Evolutionary conservation across 2,113 vertebrate genomes (phyloP), one percentile per base, ranked within the genome.

Genomic region (Gadus macrocephalus): DNA sequence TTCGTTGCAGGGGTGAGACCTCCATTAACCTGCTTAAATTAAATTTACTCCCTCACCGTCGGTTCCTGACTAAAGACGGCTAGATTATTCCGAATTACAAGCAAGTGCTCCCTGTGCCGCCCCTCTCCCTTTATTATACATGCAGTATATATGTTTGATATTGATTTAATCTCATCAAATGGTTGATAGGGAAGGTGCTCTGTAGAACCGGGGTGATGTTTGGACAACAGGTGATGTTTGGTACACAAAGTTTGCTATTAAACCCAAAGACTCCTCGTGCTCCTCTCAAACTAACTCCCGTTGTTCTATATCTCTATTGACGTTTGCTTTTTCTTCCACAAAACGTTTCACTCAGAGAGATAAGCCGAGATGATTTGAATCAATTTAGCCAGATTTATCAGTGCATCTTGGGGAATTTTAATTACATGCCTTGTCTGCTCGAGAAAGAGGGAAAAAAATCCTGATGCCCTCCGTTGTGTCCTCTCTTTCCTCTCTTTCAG

Each of bases 351-450:
- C 15, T n/a, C 74, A 81, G 81, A 71, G 72, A 83, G 81, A 89
- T 87, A 78, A 88, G 74, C 82, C 77, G 82, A 81, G 86, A 85
- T 84, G 85, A 89, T 90, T 90, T 87, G 77, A 89, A 88, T 86
- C 82, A 85, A 87, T 87, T 88, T 86, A 67, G 73, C 81, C 73
- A 82, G 80, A 86, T 88, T 88, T 90, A 89, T 89, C 89, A 64
- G 78, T 72, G 77, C 81, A 89, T 90, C 90, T 87, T 80, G 67
- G 76, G 65, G 80, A 86, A 85, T 89, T 90, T 87, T 92, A 89
- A 92, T 91, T 92, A 88, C 89, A 86, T 85, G 82, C 83, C 81
- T 84, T 86, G 86, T 90, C 90, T 89, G 78, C 81, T 86, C 80
- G 83, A 79, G 85, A 86, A 80, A 73, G 69, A 83, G 81, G 81